A percentile compares a stretch with the other conserved stretches of the same genome.
These are phyloP conservation scores for Macquaria australasica DNA, from an alignment of 2,113 vertebrate species.

Conservation along the genomic window DNA sequence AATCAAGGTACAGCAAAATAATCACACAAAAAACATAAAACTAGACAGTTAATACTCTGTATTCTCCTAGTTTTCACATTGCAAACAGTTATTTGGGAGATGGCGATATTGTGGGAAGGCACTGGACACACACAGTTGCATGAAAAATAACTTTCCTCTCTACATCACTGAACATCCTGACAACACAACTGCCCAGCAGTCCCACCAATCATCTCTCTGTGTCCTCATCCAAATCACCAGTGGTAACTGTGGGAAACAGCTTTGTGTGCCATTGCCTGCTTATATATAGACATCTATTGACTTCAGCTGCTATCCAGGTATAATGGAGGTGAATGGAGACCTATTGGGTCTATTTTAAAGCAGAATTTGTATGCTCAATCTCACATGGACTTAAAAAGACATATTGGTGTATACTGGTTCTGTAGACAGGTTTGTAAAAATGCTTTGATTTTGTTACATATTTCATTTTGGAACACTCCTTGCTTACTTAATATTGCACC, in stretches of 20 bases:
- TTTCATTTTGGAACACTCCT: neutral
- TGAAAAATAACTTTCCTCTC: conserved; percentile 23
- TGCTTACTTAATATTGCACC: neutral
- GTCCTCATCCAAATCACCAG: conserved; percentile 1
- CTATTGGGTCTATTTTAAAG: neutral
- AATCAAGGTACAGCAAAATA: neutral
- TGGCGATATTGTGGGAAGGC: neutral
- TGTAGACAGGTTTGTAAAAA: neutral
- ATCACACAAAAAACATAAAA: neutral
- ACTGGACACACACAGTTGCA: neutral
- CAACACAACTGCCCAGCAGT: conserved; percentile 1
- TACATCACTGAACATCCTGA: conserved; percentile 21
- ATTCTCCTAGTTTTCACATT: neutral
- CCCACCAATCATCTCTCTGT: neutral
- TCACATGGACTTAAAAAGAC: neutral
- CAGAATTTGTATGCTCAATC: neutral
- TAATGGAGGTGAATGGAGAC: neutral
- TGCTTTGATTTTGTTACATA: neutral
- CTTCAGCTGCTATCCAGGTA: neutral
- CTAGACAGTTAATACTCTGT: neutral
- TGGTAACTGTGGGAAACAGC: neutral
- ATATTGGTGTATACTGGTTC: neutral
- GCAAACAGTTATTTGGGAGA: neutral
- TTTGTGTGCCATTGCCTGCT: neutral
- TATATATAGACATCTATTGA: neutral